A percentile compares a stretch with the other conserved stretches of the same genome.
phyloP scores from a whole-genome alignment of 2,113 vertebrate genomes.

The Mionectes macconnelli region DNA sequence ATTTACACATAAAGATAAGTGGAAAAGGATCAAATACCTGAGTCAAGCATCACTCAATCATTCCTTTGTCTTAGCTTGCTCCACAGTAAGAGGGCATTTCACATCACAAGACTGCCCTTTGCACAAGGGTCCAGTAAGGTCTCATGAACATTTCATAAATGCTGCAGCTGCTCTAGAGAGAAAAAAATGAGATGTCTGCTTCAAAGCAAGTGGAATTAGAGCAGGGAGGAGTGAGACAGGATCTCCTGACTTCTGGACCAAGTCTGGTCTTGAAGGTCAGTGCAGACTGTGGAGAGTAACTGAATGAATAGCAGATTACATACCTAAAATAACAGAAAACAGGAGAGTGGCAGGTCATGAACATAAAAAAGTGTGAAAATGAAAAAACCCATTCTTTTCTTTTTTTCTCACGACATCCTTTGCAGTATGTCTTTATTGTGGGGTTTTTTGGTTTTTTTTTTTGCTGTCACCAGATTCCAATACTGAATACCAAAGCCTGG shows the following conservation, averaged over 20 bases:
- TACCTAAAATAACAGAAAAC: conserved; percentile 21
- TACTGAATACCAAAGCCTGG: not conserved
- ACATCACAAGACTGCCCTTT: not conserved
- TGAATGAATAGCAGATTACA: conserved; percentile 18
- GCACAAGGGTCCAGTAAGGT: not conserved
- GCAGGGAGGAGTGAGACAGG: not conserved
- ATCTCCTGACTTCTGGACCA: not conserved
- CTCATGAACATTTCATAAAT: not conserved
- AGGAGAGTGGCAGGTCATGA: not conserved
- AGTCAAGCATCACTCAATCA: not conserved
- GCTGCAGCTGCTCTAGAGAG: not conserved
- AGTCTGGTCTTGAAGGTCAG: not conserved
- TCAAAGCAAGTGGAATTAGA: not conserved
- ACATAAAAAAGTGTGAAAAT: not conserved
- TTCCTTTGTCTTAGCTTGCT: not conserved
- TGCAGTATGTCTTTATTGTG: not conserved
- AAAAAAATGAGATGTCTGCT: not conserved
- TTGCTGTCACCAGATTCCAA: not conserved
- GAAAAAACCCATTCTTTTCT: not conserved
- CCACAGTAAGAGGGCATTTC: not conserved
- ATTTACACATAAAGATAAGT: not conserved
- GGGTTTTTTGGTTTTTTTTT: not conserved
- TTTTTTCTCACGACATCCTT: not conserved
- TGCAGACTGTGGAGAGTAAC: not conserved
- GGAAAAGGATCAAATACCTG: not conserved